phyloP scores from a whole-genome alignment of 2,797 vertebrate species.

The Schizothorax lantsangensis region DNA sequence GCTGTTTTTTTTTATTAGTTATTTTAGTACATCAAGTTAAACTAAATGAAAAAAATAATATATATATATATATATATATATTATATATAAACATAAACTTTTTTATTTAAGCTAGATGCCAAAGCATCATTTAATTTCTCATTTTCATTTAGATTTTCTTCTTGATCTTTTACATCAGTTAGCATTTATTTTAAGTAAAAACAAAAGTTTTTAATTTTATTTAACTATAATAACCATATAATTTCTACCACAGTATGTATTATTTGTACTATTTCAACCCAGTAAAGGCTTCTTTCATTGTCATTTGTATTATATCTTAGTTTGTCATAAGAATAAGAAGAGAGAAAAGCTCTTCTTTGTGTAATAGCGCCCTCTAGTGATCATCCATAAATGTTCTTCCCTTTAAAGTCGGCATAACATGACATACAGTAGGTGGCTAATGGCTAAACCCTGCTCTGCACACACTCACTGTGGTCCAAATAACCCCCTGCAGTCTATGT shows the following conservation, averaged over 20 bases:
- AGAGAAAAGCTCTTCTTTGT: background rate
- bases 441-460: background rate
- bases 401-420: background rate
- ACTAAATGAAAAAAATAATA: background rate
- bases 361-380: slow-evolving; percentile 36
- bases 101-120: too few species aligned
- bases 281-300: background rate
- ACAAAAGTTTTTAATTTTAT: too few species aligned
- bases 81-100: too few species aligned
- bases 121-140: too few species aligned
- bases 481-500: background rate
- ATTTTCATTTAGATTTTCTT: too few species aligned
- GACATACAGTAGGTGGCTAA: background rate
- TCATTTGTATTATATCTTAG: background rate
- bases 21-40: background rate
- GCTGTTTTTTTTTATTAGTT: background rate
- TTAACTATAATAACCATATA: background rate
- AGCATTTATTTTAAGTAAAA: background rate
- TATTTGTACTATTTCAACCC: background rate
- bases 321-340: background rate
- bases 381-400: background rate
- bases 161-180: background rate
- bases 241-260: background rate
- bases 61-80: too few species aligned
- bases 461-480: background rate